Percentiles rank a stretch among this genome's conserved stretches.
Conservation (phyloP, 1,140 invertebrate species). For the Onthophagus taurus region DNA sequence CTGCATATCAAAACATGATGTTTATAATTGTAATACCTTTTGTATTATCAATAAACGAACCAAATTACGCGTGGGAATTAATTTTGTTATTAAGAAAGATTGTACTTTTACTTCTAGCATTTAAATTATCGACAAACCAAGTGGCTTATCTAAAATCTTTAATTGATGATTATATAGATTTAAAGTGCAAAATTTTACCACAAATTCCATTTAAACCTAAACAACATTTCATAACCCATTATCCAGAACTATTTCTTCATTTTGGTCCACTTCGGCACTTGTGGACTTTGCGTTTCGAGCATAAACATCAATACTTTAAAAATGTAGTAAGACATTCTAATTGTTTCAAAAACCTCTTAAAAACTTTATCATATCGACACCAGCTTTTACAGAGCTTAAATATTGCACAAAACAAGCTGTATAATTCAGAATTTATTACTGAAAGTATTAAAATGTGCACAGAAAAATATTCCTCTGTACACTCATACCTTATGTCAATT, state of each 20-base stretch:
- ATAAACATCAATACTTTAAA: conserved; percentile 11
- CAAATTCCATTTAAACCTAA: conserved; percentile 11
- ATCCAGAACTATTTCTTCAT: background rate
- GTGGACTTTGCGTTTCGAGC: conserved; percentile 16
- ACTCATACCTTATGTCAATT: too few relatives aligned
- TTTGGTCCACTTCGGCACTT: conserved; percentile 14
- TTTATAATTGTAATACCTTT: conserved; percentile 14
- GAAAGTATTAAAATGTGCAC: too few relatives aligned
- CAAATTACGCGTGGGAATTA: conserved; percentile 9
- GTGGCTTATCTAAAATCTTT: conserved; percentile 7
- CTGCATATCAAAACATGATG: conserved; percentile 13
- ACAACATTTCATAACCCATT: conserved; percentile 15
- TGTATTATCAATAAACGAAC: background rate
- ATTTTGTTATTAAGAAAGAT: conserved; percentile 12
- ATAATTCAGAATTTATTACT: background rate
- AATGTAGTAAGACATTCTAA: background rate
- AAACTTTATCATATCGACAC: background rate
- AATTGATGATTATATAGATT: conserved; percentile 13
- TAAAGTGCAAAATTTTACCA: conserved; percentile 6
- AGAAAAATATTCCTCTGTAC: too few relatives aligned
- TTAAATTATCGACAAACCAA: conserved; percentile 13
- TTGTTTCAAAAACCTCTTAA: background rate
- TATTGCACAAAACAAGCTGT: background rate
- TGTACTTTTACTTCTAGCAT: background rate
- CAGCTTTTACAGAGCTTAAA: background rate